Base-by-base conservation (phyloP, 2,113 vertebrate species). In the Mastomys coucha region DNA sequence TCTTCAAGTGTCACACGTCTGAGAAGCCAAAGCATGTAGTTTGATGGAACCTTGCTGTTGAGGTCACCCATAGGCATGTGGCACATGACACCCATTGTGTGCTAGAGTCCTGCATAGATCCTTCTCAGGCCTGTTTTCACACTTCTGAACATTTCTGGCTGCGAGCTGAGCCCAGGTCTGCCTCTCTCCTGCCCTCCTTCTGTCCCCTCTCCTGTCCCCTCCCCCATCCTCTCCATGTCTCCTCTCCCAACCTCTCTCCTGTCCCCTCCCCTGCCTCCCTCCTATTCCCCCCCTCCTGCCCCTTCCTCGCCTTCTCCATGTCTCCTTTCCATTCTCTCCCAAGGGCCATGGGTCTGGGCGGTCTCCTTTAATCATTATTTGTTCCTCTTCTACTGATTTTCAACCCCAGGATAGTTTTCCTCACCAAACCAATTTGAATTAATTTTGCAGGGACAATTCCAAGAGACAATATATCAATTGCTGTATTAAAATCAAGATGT, bases 401-500 rank as follows among this genome's bases (percentile, higher is more conserved):
- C 77, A 89, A 95, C 95, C 89, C 82, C 51, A 80, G 96, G 95
- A 96, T n/a, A 58, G 73, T 94, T 92, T 80, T 95, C 67, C 91
- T 97, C 72, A 91, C 89, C 88, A 85, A 94, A 70, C 84, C 96
- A 84, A 93, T 97, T 49, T 96, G 95, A 97, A 97, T 97, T 97
- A 97, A 98, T 97, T 98, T 97, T 97, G 87, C 84, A 63, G 91
- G 93, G 96, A 97, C 94, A 73, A 90, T 96, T 97, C 93, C 70
- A 36, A 45, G 75, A 96, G 91, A 96, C 96, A 94, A 93, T 96
- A 86, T 97, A 97, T 97, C 98, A 97, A 97, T 89, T 92, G 94
- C 92, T 97, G 84, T 95, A 96, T 97, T 96, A 95, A 96, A 98
- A 97, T 97, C 96, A 97, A 98, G 97, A 98, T 88, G 82, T 89